phyloP scores from a whole-genome alignment of 2,888 invertebrate species.

The Cosmopolites sordidus region DNA sequence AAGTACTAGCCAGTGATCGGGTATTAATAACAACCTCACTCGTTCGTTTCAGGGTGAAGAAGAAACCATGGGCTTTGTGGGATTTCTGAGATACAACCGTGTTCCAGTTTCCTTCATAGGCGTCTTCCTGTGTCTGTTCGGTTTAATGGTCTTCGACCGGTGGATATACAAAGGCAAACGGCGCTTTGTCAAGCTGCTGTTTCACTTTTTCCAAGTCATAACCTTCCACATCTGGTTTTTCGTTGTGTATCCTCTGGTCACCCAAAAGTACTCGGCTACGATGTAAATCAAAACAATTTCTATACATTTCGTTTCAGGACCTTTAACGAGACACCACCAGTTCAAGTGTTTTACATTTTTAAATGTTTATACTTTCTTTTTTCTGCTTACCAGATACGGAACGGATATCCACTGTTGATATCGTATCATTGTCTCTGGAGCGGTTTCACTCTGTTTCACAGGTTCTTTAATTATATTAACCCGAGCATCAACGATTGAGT shows the following conservation, averaged over 20 bases:
- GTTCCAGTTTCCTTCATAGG: constrained; percentile 16
- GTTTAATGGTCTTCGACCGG: constrained; percentile 19
- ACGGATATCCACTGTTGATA: constrained; percentile 22
- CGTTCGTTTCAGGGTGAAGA: not conserved
- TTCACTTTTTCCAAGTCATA: constrained; percentile 18
- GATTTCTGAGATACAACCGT: constrained; percentile 14
- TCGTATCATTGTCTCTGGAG: constrained; percentile 17
- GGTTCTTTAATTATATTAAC: no score
- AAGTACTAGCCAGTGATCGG: no score
- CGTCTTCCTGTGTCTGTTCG: constrained; percentile 2
- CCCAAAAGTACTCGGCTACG: constrained; percentile 8
- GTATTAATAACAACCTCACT: no score
- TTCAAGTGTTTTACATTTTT: constrained; percentile 22
- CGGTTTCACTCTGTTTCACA: constrained; percentile 4
- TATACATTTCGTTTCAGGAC: constrained; percentile 13
- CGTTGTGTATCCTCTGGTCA: constrained; percentile 16
- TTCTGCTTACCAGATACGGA: constrained; percentile 24
- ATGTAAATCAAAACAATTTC: no score
- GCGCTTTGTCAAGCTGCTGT: constrained; percentile 21
- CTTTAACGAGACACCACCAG: constrained; percentile 9
- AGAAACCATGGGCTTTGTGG: constrained; percentile 10
- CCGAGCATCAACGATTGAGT: no score
- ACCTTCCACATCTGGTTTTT: constrained; percentile 16
- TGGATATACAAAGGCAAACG: constrained; percentile 19
- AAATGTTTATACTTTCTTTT: constrained; percentile 24